Evolutionary conservation across 2,113 vertebrate genomes (phyloP).

Genomic region (Scytalopus superciliaris): DNA sequence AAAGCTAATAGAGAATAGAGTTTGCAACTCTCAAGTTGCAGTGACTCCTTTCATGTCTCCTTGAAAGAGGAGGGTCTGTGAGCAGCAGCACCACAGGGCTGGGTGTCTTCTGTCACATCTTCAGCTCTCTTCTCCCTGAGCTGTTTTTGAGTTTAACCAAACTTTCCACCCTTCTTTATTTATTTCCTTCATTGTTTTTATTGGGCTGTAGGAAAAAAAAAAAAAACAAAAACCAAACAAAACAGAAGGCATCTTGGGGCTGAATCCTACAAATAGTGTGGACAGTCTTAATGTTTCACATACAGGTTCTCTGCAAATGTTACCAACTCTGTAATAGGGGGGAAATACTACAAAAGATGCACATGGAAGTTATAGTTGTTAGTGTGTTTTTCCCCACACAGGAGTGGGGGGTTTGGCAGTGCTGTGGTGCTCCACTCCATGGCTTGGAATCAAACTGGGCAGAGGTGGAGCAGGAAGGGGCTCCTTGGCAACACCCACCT

Average conservation of each 20-base stretch:
- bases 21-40: background rate
- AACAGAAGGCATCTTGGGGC: background rate
- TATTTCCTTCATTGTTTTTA: background rate
- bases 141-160: background rate
- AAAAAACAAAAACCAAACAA: background rate
- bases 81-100: background rate
- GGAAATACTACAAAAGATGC: too few species aligned
- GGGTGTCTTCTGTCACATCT: background rate
- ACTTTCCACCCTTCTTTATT: background rate
- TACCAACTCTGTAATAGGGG: background rate
- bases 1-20: background rate
- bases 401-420: background rate
- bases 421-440: rapidly evolving
- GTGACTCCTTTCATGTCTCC: background rate
- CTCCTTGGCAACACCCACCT: background rate
- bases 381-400: background rate
- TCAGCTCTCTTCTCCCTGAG: background rate
- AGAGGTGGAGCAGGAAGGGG: background rate
- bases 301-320: background rate
- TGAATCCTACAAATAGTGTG: background rate
- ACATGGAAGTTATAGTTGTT: rapidly evolving
- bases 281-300: background rate
- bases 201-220: background rate
- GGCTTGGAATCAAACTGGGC: background rate
- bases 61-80: background rate